Percentiles rank a stretch among this genome's conserved stretches.
These are phyloP conservation scores for Eumaeus atala DNA, from an alignment of 1,140 invertebrate species.

Conservation along the genomic window DNA sequence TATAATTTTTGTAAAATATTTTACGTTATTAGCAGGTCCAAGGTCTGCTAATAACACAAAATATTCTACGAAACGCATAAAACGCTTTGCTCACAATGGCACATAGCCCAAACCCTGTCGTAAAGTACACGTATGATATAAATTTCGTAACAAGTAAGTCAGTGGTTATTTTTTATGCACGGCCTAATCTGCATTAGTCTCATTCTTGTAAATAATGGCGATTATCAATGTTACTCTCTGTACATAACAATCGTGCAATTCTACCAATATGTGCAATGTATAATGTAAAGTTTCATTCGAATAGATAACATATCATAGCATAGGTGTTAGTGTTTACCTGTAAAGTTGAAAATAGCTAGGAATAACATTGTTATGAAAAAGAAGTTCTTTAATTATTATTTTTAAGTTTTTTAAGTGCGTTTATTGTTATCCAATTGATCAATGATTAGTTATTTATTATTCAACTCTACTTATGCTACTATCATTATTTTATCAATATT, in stretches of 20 bases:
- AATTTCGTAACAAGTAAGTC: no score
- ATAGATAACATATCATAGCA: slow-evolving; percentile 39
- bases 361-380: slow-evolving; percentile 3
- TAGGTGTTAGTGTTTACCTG: slow-evolving; percentile 12
- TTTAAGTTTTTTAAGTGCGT: slow-evolving; percentile 8
- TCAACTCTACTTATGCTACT: no score
- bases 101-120: no score
- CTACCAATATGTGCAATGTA: slow-evolving; percentile 30
- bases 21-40: no score
- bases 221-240: background rate
- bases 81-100: no score
- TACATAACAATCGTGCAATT: slow-evolving; percentile 18
- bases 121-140: no score
- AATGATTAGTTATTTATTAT: no score
- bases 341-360: slow-evolving; percentile 9
- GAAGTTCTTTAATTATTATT: slow-evolving; percentile 14
- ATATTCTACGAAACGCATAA: no score
- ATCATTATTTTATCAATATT: no score
- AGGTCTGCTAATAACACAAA: no score
- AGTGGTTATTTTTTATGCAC: background rate
- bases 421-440: no score
- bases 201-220: background rate
- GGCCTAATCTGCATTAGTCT: background rate
- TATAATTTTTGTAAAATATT: no score
- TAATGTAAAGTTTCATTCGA: slow-evolving; percentile 18